Conservation (phyloP, 2,888 invertebrate species). For the Rotaria macrura region DNA sequence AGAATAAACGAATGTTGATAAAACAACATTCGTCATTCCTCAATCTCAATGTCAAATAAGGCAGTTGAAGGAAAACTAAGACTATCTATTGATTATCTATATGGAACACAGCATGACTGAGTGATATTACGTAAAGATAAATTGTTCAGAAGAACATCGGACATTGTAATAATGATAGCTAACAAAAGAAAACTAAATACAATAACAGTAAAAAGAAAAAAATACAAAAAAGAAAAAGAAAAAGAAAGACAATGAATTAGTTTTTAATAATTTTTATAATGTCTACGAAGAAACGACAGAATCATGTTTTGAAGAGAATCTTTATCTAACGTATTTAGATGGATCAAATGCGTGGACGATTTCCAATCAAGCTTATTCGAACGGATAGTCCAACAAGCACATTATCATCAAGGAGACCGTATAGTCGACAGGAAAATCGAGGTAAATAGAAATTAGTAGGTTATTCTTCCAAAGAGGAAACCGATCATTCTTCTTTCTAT, state of each 20-base stretch:
- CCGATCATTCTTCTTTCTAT: neutral
- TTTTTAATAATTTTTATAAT: too few species aligned
- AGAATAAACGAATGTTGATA: neutral
- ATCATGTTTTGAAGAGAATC: too few species aligned
- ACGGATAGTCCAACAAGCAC: conserved; percentile 18
- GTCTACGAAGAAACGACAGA: too few species aligned
- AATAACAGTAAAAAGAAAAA: neutral
- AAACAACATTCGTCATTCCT: neutral
- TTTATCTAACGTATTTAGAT: neutral
- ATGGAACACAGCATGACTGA: neutral
- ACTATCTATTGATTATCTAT: neutral
- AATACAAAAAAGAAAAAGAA: neutral
- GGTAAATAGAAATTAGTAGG: neutral
- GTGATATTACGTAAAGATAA: neutral
- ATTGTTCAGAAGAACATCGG: neutral
- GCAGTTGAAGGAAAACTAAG: neutral
- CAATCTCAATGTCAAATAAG: neutral
- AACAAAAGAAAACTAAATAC: neutral
- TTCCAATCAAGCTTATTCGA: neutral
- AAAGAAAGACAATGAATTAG: neutral
- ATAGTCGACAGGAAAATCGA: conserved; percentile 13
- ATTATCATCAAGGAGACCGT: neutral
- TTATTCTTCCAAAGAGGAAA: neutral
- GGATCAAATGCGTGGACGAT: neutral
- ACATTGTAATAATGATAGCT: neutral